Evolutionary conservation across 2,113 vertebrate genomes (phyloP), one percentile per base, ranked within the genome.

Genomic region (Siniperca knerii): DNA sequence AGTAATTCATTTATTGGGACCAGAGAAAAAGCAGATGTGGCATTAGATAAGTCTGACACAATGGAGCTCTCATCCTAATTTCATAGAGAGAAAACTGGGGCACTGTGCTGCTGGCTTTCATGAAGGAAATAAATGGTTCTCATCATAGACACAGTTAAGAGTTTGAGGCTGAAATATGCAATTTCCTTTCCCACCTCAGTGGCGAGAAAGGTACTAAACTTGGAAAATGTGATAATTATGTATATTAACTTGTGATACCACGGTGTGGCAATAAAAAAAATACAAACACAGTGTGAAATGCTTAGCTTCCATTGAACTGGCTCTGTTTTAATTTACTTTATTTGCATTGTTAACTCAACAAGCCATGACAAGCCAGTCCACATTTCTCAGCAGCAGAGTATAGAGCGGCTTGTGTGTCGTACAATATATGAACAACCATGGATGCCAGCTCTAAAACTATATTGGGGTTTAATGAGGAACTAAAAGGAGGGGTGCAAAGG

Each of bases 21-120:
- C 25, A 62, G 40, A 69, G 64, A 70, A 37, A 67, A 75, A 60
- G 29, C 52, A 82, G 5, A 74, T 33, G 79, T 70, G 55, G 20
- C 40, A 15, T 57, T 18, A 60, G 23, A n/a, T 11, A 23, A 12
- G 12, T 62, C 23, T 42, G 33, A 72, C n/a, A 72, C 55, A 40
- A 62, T 18, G 21, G 8, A 71, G 44, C 25, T 48, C 2, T 8
- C 23, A 40, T 73, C 7, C 21, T 21, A 42, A 75, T 75, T 75
- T 61, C 50, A 21, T 54, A 8, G 6, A 48, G 46, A 48, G 15
- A 48, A 15, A 48, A 48, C 15, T 48, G 46, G 46, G 15, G 46
- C 46, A 48, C 46, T 48, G 18, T 35, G 46, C 15, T 9, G 67
- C 46, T 70, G 16, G 21, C 54, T 29, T 40, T 74, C 23, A 48